phyloP scores from a whole-genome alignment of 2,888 invertebrate genomes.

The Leptinotarsa juncta region DNA sequence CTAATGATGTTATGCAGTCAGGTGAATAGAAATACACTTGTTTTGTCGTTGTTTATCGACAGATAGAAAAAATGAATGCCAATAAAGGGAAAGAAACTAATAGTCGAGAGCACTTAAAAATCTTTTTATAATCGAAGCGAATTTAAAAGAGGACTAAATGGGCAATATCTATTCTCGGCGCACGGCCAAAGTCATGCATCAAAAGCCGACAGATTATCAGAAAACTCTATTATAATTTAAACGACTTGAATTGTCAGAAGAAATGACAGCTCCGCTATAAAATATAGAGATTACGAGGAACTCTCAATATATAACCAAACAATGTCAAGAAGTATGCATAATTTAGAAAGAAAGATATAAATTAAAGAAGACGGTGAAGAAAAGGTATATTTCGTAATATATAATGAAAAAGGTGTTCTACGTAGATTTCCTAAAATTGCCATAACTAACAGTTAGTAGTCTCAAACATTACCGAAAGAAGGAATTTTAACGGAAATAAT shows the following conservation, averaged over 20 bases:
- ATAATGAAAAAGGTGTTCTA: no score
- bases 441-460: no score
- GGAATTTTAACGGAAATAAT: no score
- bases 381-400: no score
- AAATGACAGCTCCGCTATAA: constrained; percentile 42
- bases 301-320: neutral
- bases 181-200: constrained; percentile 58
- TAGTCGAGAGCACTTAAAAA: constrained; percentile 64
- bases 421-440: no score
- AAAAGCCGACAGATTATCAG: constrained; percentile 61
- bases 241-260: constrained; percentile 45
- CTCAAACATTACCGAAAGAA: no score
- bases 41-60: constrained; percentile 50
- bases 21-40: constrained; percentile 40
- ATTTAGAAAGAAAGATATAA: no score
- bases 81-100: constrained; percentile 56
- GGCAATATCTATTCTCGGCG: constrained; percentile 64
- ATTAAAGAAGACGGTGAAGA: no score
- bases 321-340: no score
- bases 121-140: constrained; percentile 65
- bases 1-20: constrained; percentile 24
- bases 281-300: constrained; percentile 16
- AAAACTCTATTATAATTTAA: constrained; percentile 64
- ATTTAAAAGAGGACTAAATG: constrained; percentile 61
- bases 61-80: constrained; percentile 54